Base-by-base conservation (phyloP, 1,140 invertebrate genomes). In the Mactra quadrangularis region DNA sequence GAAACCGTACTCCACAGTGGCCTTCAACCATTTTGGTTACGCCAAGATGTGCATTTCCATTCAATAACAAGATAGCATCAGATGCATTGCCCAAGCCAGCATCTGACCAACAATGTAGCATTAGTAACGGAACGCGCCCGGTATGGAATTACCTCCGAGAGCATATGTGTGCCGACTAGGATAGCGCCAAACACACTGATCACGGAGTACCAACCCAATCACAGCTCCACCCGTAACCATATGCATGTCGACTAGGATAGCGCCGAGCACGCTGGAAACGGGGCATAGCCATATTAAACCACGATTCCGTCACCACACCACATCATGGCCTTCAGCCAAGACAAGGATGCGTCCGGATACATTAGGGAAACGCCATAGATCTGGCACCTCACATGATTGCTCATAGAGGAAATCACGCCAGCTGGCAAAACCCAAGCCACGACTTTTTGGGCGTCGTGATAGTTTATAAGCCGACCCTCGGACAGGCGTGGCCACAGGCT, bases 361-460 rank as follows among this genome's bases (percentile, higher is more conserved):
- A 38, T 41, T 62, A 29, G 27, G 45, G 59, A 64, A 15, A 15
- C 64, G 64, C 64, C 50, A 55, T 22, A 7, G 55, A 47, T 15
- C 50, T 41, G 22, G 3, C 6, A 3, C n/a, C 31, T 11, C 41
- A 47, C 70, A 57, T 47, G 50, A 59, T 83, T 81, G 85, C 94
- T 92, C 93, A 93, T 95, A 93, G 93, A 93, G 96, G 93, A 95
- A 87, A 89, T 87, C 86, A 91, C 90, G 92, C 93, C 96, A n/a
- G n/a, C n/a, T 47, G 45, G 19, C 9, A 9, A 47, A 47, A 11
- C 19, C 45, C 9, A 19, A 19, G 13, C 6, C 53, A 22, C 11
- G 13, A 7, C 7, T 25, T 55, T 6, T 22, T 22, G 9, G 4
- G 95, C 95, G 95, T 95, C 47, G 70, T 87, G 87, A 91, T 91